Percentiles rank a stretch among this genome's conserved stretches.
Evolutionary conservation across 2,113 vertebrate genomes (phyloP).

Genomic region (Formicarius rufipectus): DNA sequence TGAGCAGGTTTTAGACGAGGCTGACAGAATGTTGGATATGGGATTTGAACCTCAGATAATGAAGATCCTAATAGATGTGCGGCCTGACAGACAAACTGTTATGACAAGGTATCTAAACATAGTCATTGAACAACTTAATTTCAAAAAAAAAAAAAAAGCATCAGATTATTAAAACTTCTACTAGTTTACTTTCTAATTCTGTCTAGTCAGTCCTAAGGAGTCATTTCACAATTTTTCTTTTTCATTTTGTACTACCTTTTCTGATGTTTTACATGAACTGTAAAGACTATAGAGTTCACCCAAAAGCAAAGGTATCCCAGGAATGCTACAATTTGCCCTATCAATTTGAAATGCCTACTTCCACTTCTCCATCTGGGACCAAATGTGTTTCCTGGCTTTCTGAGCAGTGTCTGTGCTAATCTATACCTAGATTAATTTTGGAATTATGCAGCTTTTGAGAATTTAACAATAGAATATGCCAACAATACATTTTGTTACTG

Average conservation of each 20-base stretch:
- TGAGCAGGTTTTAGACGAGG: conserved; percentile 93
- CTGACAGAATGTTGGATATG: conserved; percentile 97
- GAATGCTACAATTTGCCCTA: background rate
- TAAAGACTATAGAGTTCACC: background rate
- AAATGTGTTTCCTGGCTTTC: background rate
- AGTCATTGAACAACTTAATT: background rate
- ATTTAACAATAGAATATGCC: background rate
- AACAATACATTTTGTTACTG: background rate
- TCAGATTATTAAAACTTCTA: background rate
- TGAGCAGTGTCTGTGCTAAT: background rate
- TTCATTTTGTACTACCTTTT: background rate
- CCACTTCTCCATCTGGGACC: background rate
- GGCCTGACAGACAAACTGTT: conserved; percentile 92
- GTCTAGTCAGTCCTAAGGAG: background rate
- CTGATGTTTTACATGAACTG: background rate
- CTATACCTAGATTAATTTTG: background rate
- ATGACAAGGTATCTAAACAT: conserved; percentile 87
- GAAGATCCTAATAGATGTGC: conserved; percentile 96
- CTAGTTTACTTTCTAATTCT: background rate
- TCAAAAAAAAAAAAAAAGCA: background rate
- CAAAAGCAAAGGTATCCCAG: background rate
- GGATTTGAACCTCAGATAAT: conserved; percentile 98
- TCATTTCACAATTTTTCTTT: background rate
- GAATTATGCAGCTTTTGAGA: background rate
- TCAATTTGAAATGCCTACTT: background rate